Conservation (phyloP, 2,888 invertebrate genomes). For the Ichneumon xanthorius region DNA sequence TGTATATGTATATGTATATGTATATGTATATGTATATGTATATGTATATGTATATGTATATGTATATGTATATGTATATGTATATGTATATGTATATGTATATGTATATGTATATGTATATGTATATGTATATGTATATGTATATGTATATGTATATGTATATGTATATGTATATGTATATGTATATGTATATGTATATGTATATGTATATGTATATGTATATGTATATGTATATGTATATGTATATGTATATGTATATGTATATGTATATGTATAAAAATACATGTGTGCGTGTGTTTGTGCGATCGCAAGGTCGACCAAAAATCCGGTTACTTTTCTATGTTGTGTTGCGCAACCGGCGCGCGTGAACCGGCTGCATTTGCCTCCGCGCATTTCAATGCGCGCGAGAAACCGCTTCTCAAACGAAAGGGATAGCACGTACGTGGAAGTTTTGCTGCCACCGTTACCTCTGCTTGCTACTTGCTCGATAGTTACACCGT, state of each 20-base stretch:
- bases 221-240: no score
- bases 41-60: not conserved
- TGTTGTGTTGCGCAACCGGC: slow-evolving; percentile 68
- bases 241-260: not conserved
- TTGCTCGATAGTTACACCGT: slow-evolving; percentile 23
- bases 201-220: not conserved
- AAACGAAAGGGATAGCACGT: slow-evolving; percentile 60
- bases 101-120: no score
- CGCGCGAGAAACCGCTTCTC: slow-evolving; percentile 45
- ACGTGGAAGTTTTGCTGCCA: slow-evolving; percentile 34
- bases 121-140: no score
- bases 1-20: no score
- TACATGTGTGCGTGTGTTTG: slow-evolving; percentile 4
- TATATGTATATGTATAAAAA: slow-evolving; percentile 15
- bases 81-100: no score
- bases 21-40: no score
- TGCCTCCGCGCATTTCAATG: slow-evolving; percentile 66
- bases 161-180: not conserved
- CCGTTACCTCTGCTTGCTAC: slow-evolving; percentile 31
- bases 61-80: no score
- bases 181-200: no score
- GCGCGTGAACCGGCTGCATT: slow-evolving; percentile 53
- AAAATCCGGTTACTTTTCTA: slow-evolving; percentile 80
- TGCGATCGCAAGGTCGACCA: slow-evolving; percentile 78
- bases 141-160: not conserved